Evolutionary conservation across 2,113 vertebrate genomes (phyloP), one percentile per base, ranked within the genome.

Genomic region (Hypocryptadius cinnamomeus): DNA sequence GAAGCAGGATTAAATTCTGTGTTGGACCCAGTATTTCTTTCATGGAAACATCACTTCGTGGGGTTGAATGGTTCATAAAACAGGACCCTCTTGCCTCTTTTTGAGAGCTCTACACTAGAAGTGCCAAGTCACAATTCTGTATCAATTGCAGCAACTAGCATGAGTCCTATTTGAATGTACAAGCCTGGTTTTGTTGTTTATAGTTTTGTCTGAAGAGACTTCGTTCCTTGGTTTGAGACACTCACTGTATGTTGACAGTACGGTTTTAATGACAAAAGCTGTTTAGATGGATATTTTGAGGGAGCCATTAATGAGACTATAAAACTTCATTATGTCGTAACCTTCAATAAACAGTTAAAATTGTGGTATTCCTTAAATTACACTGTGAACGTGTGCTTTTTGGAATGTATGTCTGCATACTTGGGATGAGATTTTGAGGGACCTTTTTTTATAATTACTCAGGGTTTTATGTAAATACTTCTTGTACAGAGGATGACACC

Each of bases 401-500:
- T 54, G 40, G 47, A 85, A 42, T 61, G 3, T 23, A 1, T 44
- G 14, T 66, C 40, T 79, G 45, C 28, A 30, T 69, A 33, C 40
- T 48, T 1, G 3, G 16, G 11, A 44, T 79, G 33, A 81, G 35
- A 40, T 87, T 56, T 48, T 78, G 51, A 71, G 76, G 63, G 45
- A 48, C 48, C 18, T 73, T 65, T 72, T 19, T 71, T 59, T 74
- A 35, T 85, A 89, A 76, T 72, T n/a, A 70, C 68, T 74, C 5
- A 11, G 45, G 73, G 21, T 87, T 95, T 89, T 83, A 39, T 93
- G 15, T 71, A 11, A 39, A 71, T 90, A 19, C 60, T 77, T 92
- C 79, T 87, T 95, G 69, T 65, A 61, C 94, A 97, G 99, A 99
- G 59, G 99, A 99, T 24, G 99, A 99, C 93, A 98, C 98, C 69